Conservation (phyloP, 2,113 vertebrate species). For the Rhombomys opimus region DNA sequence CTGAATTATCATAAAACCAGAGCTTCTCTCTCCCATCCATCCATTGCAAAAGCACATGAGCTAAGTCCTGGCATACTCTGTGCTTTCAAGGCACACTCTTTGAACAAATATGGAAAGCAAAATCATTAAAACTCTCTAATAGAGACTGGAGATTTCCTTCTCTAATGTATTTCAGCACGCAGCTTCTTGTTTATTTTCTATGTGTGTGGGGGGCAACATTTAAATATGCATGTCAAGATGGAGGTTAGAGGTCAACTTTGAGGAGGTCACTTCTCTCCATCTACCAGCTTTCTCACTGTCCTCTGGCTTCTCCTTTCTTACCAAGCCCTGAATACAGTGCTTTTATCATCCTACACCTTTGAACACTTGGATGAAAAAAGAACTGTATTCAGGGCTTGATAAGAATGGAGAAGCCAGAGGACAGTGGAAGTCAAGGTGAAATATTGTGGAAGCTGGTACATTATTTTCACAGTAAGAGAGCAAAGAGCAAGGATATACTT, state of each 20-base stretch:
- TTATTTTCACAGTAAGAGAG: too few relatives aligned
- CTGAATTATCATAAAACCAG: not conserved
- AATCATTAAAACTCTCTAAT: not conserved
- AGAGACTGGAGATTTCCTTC: not conserved
- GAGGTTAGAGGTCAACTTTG: not conserved
- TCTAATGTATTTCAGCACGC: not conserved
- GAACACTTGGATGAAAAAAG: too few relatives aligned
- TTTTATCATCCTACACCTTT: too few relatives aligned
- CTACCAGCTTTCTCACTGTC: too few relatives aligned
- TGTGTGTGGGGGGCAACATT: not conserved
- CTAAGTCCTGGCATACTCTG: not conserved
- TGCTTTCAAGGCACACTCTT: not conserved
- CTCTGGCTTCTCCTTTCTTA: not conserved
- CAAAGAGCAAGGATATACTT: too few relatives aligned
- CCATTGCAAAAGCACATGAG: not conserved
- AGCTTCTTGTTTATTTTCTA: not conserved
- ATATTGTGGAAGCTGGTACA: not conserved
- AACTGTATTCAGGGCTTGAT: too few relatives aligned
- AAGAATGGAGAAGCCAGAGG: too few relatives aligned
- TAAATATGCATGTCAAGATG: not conserved
- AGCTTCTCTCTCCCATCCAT: not conserved
- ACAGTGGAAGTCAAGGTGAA: not conserved
- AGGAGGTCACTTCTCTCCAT: not conserved
- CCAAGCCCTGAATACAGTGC: too few relatives aligned
- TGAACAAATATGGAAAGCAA: not conserved